A percentile compares a stretch with the other conserved stretches of the same genome.
phyloP scores from a whole-genome alignment of 2,888 invertebrate species.

The Carpatolechia fugitivella region DNA sequence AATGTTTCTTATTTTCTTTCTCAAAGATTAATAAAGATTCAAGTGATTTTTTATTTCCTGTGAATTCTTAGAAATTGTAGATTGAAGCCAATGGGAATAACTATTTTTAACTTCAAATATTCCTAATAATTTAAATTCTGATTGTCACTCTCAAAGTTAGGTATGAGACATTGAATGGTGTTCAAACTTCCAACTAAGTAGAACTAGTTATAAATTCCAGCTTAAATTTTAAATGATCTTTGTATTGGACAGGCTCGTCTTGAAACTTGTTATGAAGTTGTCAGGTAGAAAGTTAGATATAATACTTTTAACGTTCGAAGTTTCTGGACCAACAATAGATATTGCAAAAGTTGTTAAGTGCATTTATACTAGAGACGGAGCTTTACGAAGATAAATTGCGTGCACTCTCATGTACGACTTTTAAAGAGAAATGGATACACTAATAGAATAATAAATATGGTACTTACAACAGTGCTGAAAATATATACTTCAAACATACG shows the following conservation, averaged over 20 bases:
- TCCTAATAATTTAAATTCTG: neutral
- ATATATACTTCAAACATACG: no score
- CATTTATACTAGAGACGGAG: neutral
- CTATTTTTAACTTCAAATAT: no score
- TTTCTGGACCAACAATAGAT: neutral
- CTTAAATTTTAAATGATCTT: neutral
- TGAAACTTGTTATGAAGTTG: neutral
- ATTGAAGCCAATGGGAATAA: no score
- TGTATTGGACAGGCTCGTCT: neutral
- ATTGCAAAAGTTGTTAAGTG: conserved; percentile 1
- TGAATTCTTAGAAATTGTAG: no score
- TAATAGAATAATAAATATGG: no score
- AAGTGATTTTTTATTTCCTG: no score
- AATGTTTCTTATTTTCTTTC: no score
- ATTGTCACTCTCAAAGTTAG: neutral
- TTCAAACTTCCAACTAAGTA: neutral
- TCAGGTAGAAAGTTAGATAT: neutral
- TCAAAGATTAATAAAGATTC: no score
- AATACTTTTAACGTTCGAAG: neutral
- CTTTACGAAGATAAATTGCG: no score
- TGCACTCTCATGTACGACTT: no score
- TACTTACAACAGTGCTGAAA: no score
- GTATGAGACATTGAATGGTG: neutral
- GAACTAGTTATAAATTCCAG: neutral
- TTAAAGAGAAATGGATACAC: no score